Conservation (phyloP, 53 echinoderm and acorn worm species). For the Echinarachnius parma region DNA sequence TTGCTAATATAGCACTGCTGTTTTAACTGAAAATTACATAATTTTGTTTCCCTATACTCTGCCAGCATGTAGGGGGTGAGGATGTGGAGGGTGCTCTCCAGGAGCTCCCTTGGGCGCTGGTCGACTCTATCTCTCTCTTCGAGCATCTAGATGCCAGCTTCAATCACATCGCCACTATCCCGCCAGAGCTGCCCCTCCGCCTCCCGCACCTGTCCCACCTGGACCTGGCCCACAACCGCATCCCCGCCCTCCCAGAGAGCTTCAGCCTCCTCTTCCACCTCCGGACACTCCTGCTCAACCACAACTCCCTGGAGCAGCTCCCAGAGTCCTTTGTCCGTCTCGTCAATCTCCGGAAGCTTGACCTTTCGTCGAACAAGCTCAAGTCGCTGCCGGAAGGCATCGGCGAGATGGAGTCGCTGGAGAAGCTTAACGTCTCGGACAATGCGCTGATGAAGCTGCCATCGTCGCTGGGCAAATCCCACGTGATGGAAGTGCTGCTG, state of each 20-base stretch:
- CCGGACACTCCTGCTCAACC: constrained; percentile 59
- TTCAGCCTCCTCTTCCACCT: constrained; percentile 80
- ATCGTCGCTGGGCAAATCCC: constrained; percentile 57
- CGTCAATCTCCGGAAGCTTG: constrained; percentile 72
- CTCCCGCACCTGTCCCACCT: constrained; percentile 73
- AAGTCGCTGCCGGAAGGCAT: constrained; percentile 63
- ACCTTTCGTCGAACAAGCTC: constrained; percentile 66
- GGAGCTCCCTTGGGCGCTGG: constrained; percentile 74
- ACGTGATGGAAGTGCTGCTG: constrained; percentile 55
- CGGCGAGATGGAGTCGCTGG: constrained; percentile 69
- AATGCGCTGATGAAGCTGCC: constrained; percentile 67
- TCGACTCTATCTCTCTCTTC: constrained; percentile 81
- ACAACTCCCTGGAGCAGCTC: constrained; percentile 57
- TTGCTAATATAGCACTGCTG: not conserved
- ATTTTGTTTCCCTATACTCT: not conserved
- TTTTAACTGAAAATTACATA: too few species aligned
- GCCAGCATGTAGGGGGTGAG: constrained; percentile 73
- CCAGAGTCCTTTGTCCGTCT: constrained; percentile 77
- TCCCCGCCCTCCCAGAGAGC: constrained; percentile 71
- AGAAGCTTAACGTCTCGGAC: constrained; percentile 67
- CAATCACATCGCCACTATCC: constrained; percentile 58
- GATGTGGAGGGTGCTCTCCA: constrained; percentile 67
- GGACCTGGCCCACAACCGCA: constrained; percentile 73
- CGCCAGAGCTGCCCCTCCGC: constrained; percentile 70
- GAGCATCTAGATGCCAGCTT: constrained; percentile 76